phyloP scores from a whole-genome alignment of 2,113 vertebrate genomes.

The Alouatta palliata region DNA sequence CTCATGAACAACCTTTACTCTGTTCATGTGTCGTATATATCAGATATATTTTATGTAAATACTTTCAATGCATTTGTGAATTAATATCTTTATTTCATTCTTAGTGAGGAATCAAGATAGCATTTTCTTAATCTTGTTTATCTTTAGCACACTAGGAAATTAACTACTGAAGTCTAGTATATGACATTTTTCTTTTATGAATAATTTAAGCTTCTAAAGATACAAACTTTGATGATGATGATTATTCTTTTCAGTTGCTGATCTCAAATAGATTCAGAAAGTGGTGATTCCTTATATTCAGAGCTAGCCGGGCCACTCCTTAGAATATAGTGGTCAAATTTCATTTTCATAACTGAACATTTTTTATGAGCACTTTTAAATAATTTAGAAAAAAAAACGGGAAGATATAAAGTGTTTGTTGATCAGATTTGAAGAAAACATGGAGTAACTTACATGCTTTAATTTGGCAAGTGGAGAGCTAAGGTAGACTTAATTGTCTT shows the following conservation, averaged over 20 bases:
- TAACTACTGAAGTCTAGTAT: not conserved
- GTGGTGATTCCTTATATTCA: not conserved
- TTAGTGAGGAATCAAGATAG: not conserved
- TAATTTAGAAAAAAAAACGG: constrained; percentile 7
- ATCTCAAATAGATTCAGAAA: not conserved
- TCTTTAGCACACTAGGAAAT: not conserved
- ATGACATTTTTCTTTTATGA: constrained; percentile 16
- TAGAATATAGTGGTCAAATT: not conserved
- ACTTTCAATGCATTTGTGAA: not conserved
- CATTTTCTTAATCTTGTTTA: not conserved
- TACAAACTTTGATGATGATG: not conserved
- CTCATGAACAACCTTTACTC: not conserved
- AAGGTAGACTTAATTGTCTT: not conserved
- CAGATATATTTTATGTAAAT: not conserved
- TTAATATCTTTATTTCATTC: not conserved
- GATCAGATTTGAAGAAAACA: not conserved
- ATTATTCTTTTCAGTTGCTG: not conserved
- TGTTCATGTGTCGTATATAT: not conserved
- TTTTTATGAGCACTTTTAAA: constrained; percentile 15
- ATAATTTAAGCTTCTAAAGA: not conserved
- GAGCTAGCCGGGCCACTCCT: not conserved
- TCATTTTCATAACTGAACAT: constrained; percentile 1
- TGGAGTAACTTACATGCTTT: not conserved
- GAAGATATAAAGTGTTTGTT: not conserved
- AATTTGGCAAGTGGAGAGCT: not conserved